Percentiles rank a stretch among this genome's conserved stretches.
Evolutionary conservation across 2,888 invertebrate genomes (phyloP).

Genomic region (Meghimatium bilineatum): DNA sequence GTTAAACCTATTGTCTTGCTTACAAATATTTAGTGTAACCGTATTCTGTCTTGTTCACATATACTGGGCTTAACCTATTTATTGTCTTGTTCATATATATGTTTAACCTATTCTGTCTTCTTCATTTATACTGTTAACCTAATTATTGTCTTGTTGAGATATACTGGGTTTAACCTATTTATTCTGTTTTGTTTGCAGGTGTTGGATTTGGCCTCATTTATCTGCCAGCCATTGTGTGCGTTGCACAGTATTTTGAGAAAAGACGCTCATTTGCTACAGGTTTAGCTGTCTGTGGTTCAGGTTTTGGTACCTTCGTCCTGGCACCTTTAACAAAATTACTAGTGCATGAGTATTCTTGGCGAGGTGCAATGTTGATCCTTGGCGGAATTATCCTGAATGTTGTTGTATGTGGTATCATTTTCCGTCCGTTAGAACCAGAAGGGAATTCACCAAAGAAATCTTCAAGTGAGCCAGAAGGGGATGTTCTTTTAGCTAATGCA

Average conservation of each 20-base stretch:
- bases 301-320: constrained; percentile 94
- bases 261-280: constrained; percentile 96
- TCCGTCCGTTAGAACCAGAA: constrained; percentile 86
- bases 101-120: too few relatives aligned
- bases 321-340: constrained; percentile 82
- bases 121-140: too few relatives aligned
- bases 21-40: too few relatives aligned
- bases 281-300: constrained; percentile 96
- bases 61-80: too few relatives aligned
- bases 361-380: constrained; percentile 89
- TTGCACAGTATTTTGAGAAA: constrained; percentile 97
- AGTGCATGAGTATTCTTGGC: constrained; percentile 87
- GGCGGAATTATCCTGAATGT: constrained; percentile 91
- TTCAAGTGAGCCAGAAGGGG: neutral
- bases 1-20: too few relatives aligned
- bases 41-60: too few relatives aligned
- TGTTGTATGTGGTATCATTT: constrained; percentile 91
- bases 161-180: neutral
- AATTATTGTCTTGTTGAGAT: too few relatives aligned
- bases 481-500: neutral
- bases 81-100: too few relatives aligned
- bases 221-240: constrained; percentile 97
- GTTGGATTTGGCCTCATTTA: constrained; percentile 98
- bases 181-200: constrained; percentile 80
- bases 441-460: neutral